These are phyloP conservation scores for Phalacrocorax pelagicus DNA, from an alignment of 2,113 vertebrate genomes.

Conservation along the genomic window DNA sequence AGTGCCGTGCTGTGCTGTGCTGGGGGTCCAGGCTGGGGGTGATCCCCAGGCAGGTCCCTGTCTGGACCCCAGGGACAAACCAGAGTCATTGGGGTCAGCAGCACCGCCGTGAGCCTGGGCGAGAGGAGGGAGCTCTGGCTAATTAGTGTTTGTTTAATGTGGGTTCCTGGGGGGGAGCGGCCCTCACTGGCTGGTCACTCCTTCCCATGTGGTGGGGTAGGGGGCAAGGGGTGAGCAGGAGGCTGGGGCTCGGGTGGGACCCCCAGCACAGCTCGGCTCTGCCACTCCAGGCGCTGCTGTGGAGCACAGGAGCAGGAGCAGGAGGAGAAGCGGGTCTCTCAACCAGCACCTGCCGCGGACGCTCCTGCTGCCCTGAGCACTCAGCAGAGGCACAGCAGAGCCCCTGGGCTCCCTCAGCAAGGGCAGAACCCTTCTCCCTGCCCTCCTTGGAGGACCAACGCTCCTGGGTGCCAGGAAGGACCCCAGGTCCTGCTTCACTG, in stretches of 20 bases:
- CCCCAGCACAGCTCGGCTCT: not conserved
- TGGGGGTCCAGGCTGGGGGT: not conserved
- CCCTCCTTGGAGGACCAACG: not conserved
- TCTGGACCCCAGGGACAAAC: not conserved
- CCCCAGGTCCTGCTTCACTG: not conserved
- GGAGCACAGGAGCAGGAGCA: not conserved
- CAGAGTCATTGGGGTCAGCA: fast-evolving
- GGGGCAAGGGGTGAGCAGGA: not conserved
- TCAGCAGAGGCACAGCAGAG: not conserved
- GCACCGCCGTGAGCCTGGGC: fast-evolving
- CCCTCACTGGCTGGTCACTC: not conserved
- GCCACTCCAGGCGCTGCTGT: not conserved
- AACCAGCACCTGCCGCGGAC: not conserved
- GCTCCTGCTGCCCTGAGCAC: not conserved
- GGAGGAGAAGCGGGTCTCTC: not conserved
- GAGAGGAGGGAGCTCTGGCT: not conserved
- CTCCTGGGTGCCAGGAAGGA: fast-evolving
- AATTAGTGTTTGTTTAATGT: not conserved
- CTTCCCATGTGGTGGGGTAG: not conserved
- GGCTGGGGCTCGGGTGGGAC: not conserved
- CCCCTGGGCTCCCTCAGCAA: not conserved
- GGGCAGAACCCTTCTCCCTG: not conserved
- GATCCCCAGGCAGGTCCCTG: not conserved
- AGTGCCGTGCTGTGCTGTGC: not conserved
- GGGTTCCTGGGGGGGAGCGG: not conserved